phyloP scores from a whole-genome alignment of 2,113 vertebrate species.

The Myxocyprinus asiaticus region DNA sequence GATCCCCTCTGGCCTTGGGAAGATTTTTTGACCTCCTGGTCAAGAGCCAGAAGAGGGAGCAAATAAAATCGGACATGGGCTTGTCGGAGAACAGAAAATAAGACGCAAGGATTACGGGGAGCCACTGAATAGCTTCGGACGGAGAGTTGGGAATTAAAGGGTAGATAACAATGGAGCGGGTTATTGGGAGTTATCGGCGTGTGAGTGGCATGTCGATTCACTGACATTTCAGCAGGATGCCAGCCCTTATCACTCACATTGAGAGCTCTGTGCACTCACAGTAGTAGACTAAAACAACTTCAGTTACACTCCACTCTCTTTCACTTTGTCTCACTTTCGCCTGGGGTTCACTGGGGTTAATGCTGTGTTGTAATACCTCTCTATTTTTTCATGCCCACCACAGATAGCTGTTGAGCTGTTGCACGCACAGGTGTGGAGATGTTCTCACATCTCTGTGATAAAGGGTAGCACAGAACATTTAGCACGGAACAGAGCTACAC shows the following conservation, averaged over 20 bases:
- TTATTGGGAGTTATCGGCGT: slow-evolving; percentile 60
- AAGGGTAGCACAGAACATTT: slow-evolving; percentile 23
- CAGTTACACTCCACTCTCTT: slow-evolving; percentile 33
- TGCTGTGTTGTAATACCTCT: slow-evolving; percentile 22
- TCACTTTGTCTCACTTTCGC: slow-evolving; percentile 29
- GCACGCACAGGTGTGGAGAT: slow-evolving; percentile 8
- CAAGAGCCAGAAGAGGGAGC: slow-evolving; percentile 38
- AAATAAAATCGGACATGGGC: slow-evolving; percentile 53
- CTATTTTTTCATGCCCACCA: slow-evolving; percentile 9
- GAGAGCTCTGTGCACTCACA: slow-evolving; percentile 16
- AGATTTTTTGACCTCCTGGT: slow-evolving; percentile 51
- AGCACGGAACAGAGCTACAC: slow-evolving; percentile 1
- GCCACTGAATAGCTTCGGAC: slow-evolving; percentile 55
- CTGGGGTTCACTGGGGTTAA: slow-evolving; percentile 27
- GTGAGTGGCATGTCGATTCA: slow-evolving; percentile 55
- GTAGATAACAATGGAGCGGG: slow-evolving; percentile 61
- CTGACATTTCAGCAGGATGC: slow-evolving; percentile 44
- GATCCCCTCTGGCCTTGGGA: slow-evolving; percentile 38
- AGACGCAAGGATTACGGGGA: slow-evolving; percentile 56
- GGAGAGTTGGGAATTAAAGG: slow-evolving; percentile 59
- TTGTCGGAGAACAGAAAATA: slow-evolving; percentile 51
- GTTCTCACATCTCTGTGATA: slow-evolving; percentile 25
- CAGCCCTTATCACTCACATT: slow-evolving; percentile 46
- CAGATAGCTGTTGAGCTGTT: slow-evolving; percentile 9
- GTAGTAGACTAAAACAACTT: slow-evolving; percentile 32